Base-by-base conservation (phyloP, 2,888 invertebrate species). In the Trichogramma dendrolimi region DNA sequence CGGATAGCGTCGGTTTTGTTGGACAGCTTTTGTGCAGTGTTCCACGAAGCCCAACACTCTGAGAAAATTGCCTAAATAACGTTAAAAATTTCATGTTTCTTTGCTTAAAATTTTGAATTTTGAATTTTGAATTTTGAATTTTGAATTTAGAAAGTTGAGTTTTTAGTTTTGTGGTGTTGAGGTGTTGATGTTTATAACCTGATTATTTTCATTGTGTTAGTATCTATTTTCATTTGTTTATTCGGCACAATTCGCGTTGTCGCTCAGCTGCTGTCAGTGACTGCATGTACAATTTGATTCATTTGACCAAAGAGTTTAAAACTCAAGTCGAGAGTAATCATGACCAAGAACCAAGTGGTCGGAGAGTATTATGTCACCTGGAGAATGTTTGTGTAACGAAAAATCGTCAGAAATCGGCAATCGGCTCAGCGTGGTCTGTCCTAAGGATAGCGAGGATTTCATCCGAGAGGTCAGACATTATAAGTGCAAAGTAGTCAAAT, bases 361-460 rank as follows among this genome's bases (percentile, higher is more conserved):
- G 52, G 11, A 55, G 46, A 62, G 55, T 59, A 63, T 38, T 52
- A 65, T 65, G 65, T 53, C 40, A 27, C 38, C 60, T 6, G 44
- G 39, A n/a, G 46, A 58, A 53, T 65, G 63, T 47, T 39, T 44
- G 14, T 65, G 65, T 51, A 55, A 40, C 42, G 48, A 57, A 40
- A 49, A 58, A 11, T 55, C 46, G 2, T 38, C 38, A 10, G 55
- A 64, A 50, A 51, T 39, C 41, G 47, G 40, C 39, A 47, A n/a
- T 41, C 39, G 2, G 10, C 42, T 48, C 8, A 49, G 50, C 40
- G n/a, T 46, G 39, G 6, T 56, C 8, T 7, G 27, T 10, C 11
- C n/a, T 39, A 40, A 39, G 14, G 51, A 57, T 38, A 7, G 49
- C 5, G 14, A 63, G 10, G 60, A 64, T 5, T 55, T 65, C n/a